phyloP scores from a whole-genome alignment of 2,113 vertebrate genomes.

The Cromileptes altivelis region DNA sequence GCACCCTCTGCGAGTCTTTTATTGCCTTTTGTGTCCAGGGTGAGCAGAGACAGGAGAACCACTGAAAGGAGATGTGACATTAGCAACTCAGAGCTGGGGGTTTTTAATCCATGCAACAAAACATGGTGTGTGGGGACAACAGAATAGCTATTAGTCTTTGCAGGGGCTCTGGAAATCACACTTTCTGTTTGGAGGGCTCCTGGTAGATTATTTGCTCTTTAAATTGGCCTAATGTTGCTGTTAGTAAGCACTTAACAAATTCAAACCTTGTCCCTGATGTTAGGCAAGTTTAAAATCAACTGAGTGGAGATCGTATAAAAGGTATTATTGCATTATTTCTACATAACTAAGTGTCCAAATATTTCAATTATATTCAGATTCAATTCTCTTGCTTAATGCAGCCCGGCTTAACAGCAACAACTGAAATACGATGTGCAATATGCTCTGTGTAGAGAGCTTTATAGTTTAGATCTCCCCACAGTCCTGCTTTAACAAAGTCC shows the following conservation, averaged over 20 bases:
- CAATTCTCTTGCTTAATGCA: constrained; percentile 14
- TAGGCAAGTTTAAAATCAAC: background rate
- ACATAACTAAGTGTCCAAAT: background rate
- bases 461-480: constrained; percentile 24
- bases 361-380: constrained; percentile 12
- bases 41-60: background rate
- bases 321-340: background rate
- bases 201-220: background rate
- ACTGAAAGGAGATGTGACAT: constrained; percentile 24
- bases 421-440: constrained; percentile 35
- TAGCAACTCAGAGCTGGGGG: background rate
- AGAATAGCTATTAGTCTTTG: background rate
- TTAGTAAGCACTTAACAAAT: background rate
- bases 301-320: background rate
- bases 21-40: constrained; percentile 30
- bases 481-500: constrained; percentile 38
- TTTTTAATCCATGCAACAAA: constrained; percentile 21
- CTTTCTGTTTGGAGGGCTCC: background rate
- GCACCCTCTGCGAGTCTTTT: constrained; percentile 27
- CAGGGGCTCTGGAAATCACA: background rate
- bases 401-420: background rate
- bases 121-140: background rate
- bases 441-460: constrained; percentile 17
- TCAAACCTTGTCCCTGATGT: background rate
- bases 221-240: background rate